These are phyloP conservation scores for Eupithecia vulgata DNA, from an alignment of 2,888 invertebrate species.

Conservation along the genomic window DNA sequence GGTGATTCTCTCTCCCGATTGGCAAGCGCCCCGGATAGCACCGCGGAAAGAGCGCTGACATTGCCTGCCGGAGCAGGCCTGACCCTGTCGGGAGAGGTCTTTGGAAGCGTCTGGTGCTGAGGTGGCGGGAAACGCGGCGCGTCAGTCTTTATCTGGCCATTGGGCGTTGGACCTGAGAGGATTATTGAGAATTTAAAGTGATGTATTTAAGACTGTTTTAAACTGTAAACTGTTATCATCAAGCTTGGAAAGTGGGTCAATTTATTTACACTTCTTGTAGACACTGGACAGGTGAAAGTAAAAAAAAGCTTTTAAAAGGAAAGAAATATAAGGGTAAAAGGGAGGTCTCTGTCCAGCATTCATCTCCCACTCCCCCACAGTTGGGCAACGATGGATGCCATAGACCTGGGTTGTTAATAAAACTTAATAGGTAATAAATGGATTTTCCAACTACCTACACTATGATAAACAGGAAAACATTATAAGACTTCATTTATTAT, in stretches of 20 bases:
- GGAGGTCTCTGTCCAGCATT: neutral
- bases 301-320: neutral
- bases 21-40: constrained; percentile 69
- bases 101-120: constrained; percentile 57
- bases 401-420: too few species aligned
- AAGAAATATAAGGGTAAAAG: neutral
- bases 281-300: neutral
- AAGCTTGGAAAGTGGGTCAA: neutral
- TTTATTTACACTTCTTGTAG: neutral
- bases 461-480: neutral
- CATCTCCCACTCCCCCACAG: neutral
- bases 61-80: constrained; percentile 59
- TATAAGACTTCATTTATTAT: too few species aligned
- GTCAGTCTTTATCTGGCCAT: constrained; percentile 71
- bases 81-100: constrained; percentile 67
- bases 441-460: too few species aligned
- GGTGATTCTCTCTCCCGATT: constrained; percentile 54
- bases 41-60: constrained; percentile 70
- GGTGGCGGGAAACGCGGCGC: constrained; percentile 69
- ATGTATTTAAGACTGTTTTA: neutral
- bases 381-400: neutral
- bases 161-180: constrained; percentile 65
- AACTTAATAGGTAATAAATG: neutral
- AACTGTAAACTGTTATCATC: neutral
- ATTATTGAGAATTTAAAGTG: neutral